Evolutionary conservation across 2,888 invertebrate species (phyloP).

Genomic region (Leptinotarsa haldemani): DNA sequence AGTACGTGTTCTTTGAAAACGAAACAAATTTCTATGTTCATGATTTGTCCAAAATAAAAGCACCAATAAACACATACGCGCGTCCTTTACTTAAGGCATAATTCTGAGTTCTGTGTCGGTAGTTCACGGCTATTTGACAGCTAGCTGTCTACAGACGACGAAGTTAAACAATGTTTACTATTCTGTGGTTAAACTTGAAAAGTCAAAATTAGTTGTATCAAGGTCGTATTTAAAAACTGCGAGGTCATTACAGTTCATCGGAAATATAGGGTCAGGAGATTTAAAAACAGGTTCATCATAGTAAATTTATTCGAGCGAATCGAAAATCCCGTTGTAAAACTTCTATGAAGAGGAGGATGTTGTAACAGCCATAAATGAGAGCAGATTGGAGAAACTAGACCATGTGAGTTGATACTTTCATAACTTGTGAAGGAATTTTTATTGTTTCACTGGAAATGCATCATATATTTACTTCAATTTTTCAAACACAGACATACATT

Average conservation of each 20-base stretch:
- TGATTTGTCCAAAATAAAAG: no score
- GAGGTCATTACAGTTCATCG: constrained; percentile 60
- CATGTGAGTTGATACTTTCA: constrained; percentile 6
- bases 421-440: neutral
- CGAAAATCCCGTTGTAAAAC: constrained; percentile 12
- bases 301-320: constrained; percentile 9
- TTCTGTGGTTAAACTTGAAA: no score
- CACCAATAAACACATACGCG: no score
- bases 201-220: constrained; percentile 45
- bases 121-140: no score
- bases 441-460: constrained; percentile 15
- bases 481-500: neutral
- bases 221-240: constrained; percentile 61
- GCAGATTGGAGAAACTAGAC: neutral
- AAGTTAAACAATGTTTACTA: no score
- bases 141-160: no score
- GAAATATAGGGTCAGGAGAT: neutral
- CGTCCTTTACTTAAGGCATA: no score
- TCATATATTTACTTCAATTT: constrained; percentile 28
- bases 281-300: constrained; percentile 9
- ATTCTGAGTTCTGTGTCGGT: no score
- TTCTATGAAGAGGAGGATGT: constrained; percentile 3
- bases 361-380: constrained; percentile 8
- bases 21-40: no score
- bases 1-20: no score